Percentiles rank a stretch among this genome's conserved stretches.
Evolutionary conservation across 2,888 invertebrate genomes (phyloP).

Genomic region (Eurois occulta): DNA sequence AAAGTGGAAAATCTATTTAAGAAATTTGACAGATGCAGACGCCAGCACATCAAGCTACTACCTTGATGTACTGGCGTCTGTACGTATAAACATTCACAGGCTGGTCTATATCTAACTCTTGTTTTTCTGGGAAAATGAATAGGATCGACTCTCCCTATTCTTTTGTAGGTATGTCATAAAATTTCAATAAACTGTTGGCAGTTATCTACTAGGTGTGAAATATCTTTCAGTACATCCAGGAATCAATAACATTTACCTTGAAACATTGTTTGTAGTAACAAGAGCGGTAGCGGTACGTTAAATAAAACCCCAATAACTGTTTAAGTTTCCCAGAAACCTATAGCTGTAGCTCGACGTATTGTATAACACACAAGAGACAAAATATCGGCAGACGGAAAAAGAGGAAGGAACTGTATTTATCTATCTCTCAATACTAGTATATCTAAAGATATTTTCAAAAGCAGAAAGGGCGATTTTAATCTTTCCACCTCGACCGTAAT

Average conservation of each 20-base stretch:
- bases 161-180: not conserved
- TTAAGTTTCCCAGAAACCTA: not conserved
- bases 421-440: not conserved
- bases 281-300: too few relatives aligned
- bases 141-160: not conserved
- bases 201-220: not conserved
- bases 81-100: not conserved
- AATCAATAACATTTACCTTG: constrained; percentile 2
- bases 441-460: not conserved
- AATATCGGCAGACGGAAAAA: not conserved
- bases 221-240: not conserved
- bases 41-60: too few relatives aligned
- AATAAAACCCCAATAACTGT: not conserved
- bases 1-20: too few relatives aligned
- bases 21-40: too few relatives aligned
- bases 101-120: not conserved
- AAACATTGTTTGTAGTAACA: constrained; percentile 6
- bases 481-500: not conserved
- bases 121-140: not conserved
- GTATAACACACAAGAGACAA: not conserved
- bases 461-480: not conserved
- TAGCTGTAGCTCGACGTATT: not conserved
- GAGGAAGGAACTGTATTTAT: not conserved
- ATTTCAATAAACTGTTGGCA: constrained; percentile 5
- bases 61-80: too few relatives aligned